Conservation (phyloP, 1,140 invertebrate genomes). For the Papilio glaucus region DNA sequence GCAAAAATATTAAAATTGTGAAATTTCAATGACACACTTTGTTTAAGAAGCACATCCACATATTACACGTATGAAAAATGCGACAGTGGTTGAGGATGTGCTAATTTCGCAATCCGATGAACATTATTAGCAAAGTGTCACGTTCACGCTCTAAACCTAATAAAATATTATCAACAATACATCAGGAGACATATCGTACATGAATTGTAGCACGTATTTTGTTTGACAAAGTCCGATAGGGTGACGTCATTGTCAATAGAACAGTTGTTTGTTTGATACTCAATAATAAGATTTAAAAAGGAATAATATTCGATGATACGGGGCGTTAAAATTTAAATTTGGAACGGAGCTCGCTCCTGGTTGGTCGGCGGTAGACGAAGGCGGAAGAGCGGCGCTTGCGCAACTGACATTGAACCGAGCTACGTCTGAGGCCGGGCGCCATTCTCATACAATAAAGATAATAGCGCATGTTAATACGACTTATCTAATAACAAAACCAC, state of each 20-base stretch:
- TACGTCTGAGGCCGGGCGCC: conserved; percentile 68
- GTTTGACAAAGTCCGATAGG: neutral
- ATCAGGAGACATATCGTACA: conserved; percentile 26
- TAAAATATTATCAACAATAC: conserved; percentile 22
- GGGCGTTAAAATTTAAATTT: conserved; percentile 49
- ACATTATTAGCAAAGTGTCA: conserved; percentile 17
- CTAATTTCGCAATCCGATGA: conserved; percentile 26
- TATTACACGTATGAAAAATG: conserved; percentile 14
- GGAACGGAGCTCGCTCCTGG: conserved; percentile 59
- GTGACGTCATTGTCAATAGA: conserved; percentile 28
- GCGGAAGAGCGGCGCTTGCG: conserved; percentile 79
- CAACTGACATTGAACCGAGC: conserved; percentile 80
- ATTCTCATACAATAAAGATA: conserved; percentile 55
- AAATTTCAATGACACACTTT: neutral
- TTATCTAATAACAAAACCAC: conserved; percentile 34
- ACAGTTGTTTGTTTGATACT: conserved; percentile 1
- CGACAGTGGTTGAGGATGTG: conserved; percentile 1
- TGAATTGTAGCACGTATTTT: conserved; percentile 24
- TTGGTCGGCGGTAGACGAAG: conserved; percentile 60
- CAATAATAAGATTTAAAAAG: conserved; percentile 21
- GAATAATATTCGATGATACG: conserved; percentile 15
- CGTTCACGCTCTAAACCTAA: conserved; percentile 24
- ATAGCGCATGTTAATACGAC: conserved; percentile 34
- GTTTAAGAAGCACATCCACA: conserved; percentile 18
- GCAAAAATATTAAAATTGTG: conserved; percentile 8